Conservation (phyloP, 2,888 invertebrate genomes). For the Acronicta psi region DNA sequence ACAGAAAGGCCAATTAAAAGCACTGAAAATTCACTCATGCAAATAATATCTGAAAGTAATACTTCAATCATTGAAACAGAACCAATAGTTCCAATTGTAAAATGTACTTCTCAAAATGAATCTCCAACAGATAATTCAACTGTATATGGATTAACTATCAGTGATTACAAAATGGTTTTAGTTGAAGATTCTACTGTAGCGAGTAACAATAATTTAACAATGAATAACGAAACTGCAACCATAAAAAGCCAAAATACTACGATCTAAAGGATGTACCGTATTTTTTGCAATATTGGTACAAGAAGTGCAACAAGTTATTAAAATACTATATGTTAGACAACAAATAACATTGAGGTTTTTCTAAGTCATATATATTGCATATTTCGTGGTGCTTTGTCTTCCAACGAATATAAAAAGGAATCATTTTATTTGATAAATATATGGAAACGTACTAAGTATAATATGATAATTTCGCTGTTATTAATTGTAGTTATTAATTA, state of each 20-base stretch:
- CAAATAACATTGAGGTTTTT: no score
- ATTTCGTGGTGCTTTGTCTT: no score
- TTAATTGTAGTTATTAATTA: no score
- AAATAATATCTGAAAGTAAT: not conserved
- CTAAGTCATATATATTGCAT: no score
- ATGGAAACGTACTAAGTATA: no score
- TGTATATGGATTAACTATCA: not conserved
- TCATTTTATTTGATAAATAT: no score
- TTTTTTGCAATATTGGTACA: not conserved
- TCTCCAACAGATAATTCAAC: not conserved
- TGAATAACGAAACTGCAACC: not conserved
- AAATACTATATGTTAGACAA: no score
- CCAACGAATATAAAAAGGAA: no score
- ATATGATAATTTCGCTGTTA: no score
- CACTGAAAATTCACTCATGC: not conserved
- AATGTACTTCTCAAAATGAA: not conserved
- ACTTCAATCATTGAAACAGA: not conserved
- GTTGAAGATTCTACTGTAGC: not conserved
- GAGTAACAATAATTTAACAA: not conserved
- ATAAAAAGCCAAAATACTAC: no score
- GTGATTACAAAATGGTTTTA: not conserved
- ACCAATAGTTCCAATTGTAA: not conserved
- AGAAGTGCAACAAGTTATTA: no score
- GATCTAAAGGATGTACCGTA: not conserved
- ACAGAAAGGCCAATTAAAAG: not conserved